phyloP scores from a whole-genome alignment of 2,113 vertebrate species.

The Heterotis niloticus region DNA sequence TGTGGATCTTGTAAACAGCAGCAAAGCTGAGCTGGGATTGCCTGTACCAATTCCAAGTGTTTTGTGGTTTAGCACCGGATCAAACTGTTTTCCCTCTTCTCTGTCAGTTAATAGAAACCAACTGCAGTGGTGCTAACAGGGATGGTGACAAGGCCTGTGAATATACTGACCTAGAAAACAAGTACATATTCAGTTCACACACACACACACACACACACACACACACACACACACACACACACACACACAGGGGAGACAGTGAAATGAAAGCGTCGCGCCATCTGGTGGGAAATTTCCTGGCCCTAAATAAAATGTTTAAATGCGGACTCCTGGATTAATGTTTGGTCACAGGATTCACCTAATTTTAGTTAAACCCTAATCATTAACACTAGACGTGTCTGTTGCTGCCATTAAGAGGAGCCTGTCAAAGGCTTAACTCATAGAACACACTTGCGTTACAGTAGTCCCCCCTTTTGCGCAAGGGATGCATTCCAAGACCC shows the following conservation, averaged over 20 bases:
- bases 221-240: too few relatives aligned
- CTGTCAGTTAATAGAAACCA: too few relatives aligned
- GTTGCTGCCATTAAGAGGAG: not conserved
- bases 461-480: too few relatives aligned
- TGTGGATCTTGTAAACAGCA: not conserved
- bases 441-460: too few relatives aligned
- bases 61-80: too few relatives aligned
- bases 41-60: too few relatives aligned
- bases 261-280: not conserved
- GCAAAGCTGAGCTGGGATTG: too few relatives aligned
- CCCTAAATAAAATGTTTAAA: not conserved
- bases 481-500: too few relatives aligned
- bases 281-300: not conserved
- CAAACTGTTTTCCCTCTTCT: too few relatives aligned
- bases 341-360: not conserved
- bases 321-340: not conserved
- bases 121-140: not conserved
- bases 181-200: not conserved
- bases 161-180: constrained; percentile 11
- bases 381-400: too few relatives aligned
- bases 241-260: too few relatives aligned
- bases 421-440: constrained; percentile 4
- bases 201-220: too few relatives aligned
- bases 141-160: not conserved
- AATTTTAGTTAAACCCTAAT: not conserved